Percentiles rank a stretch among this genome's conserved stretches.
Conservation (phyloP, 1,140 invertebrate genomes). For the Battus philenor region DNA sequence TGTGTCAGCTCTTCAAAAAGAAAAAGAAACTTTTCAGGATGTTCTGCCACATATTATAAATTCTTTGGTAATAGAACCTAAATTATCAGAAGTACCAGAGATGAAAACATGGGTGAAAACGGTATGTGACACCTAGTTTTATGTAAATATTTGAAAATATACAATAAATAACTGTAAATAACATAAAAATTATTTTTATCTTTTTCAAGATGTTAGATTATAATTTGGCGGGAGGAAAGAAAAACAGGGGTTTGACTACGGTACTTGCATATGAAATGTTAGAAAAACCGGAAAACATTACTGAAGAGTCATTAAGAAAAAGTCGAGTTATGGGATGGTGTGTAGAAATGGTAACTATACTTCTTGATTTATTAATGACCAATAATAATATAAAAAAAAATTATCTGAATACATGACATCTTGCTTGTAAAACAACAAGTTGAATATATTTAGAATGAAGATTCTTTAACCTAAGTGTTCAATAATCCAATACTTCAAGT, state of each 20-base stretch:
- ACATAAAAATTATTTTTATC: not conserved
- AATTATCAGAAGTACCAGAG: slow-evolving; percentile 41
- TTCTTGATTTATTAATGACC: too few species aligned
- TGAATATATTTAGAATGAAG: too few species aligned
- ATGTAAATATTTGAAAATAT: too few species aligned
- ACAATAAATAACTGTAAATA: not conserved
- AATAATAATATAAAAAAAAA: too few species aligned
- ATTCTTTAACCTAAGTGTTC: too few species aligned
- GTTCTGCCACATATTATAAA: slow-evolving; percentile 42
- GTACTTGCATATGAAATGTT: slow-evolving; percentile 87
- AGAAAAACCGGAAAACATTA: slow-evolving; percentile 75
- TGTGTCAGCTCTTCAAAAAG: slow-evolving; percentile 34
- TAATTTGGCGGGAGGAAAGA: slow-evolving; percentile 83
- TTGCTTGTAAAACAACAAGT: too few species aligned
- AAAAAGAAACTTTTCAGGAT: slow-evolving; percentile 53
- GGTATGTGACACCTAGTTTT: slow-evolving; percentile 33
- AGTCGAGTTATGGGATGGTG: slow-evolving; percentile 94
- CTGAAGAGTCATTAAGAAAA: slow-evolving; percentile 84
- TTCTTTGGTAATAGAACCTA: slow-evolving; percentile 29
- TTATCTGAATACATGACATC: too few species aligned
- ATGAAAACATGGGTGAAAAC: slow-evolving; percentile 46
- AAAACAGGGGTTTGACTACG: slow-evolving; percentile 85
- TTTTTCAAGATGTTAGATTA: slow-evolving; percentile 86
- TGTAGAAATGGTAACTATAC: slow-evolving; percentile 88
- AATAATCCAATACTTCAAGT: too few species aligned